phyloP scores from a whole-genome alignment of 2,797 vertebrate genomes.

The Microhierax caerulescens region DNA sequence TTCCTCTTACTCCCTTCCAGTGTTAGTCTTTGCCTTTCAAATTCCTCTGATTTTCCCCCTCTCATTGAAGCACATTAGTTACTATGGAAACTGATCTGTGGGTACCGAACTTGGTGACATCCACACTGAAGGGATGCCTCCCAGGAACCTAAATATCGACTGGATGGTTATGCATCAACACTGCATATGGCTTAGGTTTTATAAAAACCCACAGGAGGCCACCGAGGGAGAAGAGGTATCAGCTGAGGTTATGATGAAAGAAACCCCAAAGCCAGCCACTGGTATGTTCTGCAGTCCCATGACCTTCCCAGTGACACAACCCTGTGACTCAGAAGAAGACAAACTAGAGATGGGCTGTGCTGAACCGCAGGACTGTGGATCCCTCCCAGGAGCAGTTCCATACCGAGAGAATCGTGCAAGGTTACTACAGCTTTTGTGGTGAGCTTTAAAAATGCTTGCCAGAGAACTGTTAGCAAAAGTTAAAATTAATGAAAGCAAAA shows the following conservation, averaged over 20 bases:
- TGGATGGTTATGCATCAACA: background rate
- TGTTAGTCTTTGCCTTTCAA: background rate
- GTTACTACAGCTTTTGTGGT: background rate
- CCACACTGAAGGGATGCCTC: conserved; percentile 8
- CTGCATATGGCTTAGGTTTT: background rate
- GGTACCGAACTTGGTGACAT: conserved; percentile 33
- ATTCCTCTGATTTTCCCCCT: conserved; percentile 33
- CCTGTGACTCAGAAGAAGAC: conserved; percentile 6
- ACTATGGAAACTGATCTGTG: conserved; percentile 66
- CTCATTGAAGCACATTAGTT: conserved; percentile 50
- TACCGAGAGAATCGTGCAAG: background rate
- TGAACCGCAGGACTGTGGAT: background rate
- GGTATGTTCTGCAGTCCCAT: conserved; percentile 1
- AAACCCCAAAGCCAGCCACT: background rate
- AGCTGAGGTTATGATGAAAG: conserved; percentile 1
- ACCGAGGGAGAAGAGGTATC: background rate
- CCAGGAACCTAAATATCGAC: background rate
- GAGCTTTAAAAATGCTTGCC: background rate
- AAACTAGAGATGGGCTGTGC: background rate
- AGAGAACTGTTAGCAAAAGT: background rate
- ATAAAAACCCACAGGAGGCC: background rate
- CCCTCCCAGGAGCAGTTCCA: background rate
- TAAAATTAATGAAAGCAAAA: background rate
- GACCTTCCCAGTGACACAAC: background rate
- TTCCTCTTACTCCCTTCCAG: background rate